These are phyloP conservation scores for Acanthochromis polyacanthus DNA, from an alignment of 2,113 vertebrate species.

Conservation along the genomic window DNA sequence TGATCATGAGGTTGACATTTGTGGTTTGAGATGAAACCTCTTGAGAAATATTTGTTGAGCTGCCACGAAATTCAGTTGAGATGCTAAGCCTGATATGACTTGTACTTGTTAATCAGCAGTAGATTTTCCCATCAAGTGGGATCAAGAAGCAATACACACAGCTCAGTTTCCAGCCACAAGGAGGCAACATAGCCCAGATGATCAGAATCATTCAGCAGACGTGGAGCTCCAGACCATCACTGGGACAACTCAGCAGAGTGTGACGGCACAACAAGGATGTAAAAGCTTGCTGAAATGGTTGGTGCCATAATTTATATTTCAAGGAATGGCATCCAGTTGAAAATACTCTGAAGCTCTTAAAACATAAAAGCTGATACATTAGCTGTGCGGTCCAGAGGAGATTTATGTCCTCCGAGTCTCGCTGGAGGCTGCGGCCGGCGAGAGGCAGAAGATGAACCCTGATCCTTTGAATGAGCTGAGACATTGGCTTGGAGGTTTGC, in stretches of 20 bases:
- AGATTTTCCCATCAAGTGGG: background rate
- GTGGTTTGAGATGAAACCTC: background rate
- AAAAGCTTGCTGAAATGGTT: constrained; percentile 34
- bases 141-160: constrained; percentile 2
- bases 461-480: constrained; percentile 71
- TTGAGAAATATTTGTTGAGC: too few relatives aligned
- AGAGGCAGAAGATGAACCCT: constrained; percentile 56
- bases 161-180: constrained; percentile 45
- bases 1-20: background rate
- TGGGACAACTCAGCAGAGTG: constrained; percentile 3
- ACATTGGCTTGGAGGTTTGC: constrained; percentile 82
- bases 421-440: constrained; percentile 60
- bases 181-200: constrained; percentile 47
- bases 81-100: too few relatives aligned
- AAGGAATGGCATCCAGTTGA: constrained; percentile 18
- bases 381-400: constrained; percentile 59
- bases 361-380: constrained; percentile 38
- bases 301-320: constrained; percentile 6
- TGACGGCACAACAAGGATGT: constrained; percentile 4
- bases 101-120: too few relatives aligned
- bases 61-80: too few relatives aligned
- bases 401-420: constrained; percentile 52
- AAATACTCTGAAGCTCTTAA: constrained; percentile 28
- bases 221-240: background rate
- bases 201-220: background rate